phyloP scores from a whole-genome alignment of 1,140 invertebrate species.

The Pteromalus puparum region DNA sequence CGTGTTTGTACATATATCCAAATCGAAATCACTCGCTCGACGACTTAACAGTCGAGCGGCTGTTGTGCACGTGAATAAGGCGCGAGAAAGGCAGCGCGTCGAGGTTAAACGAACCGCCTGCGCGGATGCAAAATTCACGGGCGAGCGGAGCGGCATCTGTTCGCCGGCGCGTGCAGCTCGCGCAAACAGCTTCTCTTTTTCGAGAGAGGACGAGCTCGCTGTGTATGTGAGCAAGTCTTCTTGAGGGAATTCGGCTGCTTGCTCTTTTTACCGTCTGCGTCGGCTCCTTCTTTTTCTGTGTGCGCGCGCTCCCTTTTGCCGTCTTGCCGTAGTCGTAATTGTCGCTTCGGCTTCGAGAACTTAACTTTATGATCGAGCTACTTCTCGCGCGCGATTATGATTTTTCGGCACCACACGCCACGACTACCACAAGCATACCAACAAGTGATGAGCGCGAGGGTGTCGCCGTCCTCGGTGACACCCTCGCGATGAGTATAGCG shows the following conservation, averaged over 20 bases:
- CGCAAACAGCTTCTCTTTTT: slow-evolving; percentile 12
- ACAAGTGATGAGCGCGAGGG: too few species aligned
- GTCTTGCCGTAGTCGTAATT: too few species aligned
- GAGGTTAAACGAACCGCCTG: slow-evolving; percentile 47
- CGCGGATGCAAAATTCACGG: slow-evolving; percentile 49
- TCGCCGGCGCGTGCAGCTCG: background rate
- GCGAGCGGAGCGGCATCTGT: background rate
- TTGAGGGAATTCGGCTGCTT: slow-evolving; percentile 29
- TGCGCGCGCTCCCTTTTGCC: too few species aligned
- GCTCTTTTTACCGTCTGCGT: slow-evolving; percentile 12
- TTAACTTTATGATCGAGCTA: slow-evolving; percentile 20
- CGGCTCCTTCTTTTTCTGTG: background rate
- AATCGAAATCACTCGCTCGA: background rate
- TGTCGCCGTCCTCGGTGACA: too few species aligned
- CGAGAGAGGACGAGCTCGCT: slow-evolving; percentile 22
- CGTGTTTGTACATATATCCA: too few species aligned
- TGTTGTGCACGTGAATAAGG: background rate
- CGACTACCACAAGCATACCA: background rate
- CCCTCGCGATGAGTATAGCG: too few species aligned
- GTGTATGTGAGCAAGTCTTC: slow-evolving; percentile 25
- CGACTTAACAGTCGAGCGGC: slow-evolving; percentile 40
- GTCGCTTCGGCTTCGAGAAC: too few species aligned
- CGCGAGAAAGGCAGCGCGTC: slow-evolving; percentile 21
- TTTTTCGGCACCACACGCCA: background rate
- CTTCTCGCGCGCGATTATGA: too few species aligned